A percentile compares a stretch with the other conserved stretches of the same genome.
These are phyloP conservation scores for Ischnus inquisitorius DNA, from an alignment of 2,888 invertebrate genomes.

Conservation along the genomic window DNA sequence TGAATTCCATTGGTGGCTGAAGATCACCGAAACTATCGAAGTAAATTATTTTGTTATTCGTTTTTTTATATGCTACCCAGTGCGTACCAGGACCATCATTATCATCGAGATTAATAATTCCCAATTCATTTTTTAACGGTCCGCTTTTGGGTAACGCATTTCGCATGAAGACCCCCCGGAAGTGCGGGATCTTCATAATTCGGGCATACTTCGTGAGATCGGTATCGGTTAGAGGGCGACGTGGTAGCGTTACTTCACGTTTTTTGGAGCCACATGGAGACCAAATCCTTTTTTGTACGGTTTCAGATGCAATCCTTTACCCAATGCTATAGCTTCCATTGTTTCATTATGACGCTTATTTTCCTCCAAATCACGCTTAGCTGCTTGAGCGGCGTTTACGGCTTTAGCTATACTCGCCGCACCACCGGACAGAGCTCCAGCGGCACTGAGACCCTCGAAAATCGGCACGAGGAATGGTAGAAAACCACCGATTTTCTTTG, in stretches of 20 bases:
- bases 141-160: constrained; percentile 63
- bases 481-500: constrained; percentile 16
- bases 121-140: constrained; percentile 61
- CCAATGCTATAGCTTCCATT: constrained; percentile 74
- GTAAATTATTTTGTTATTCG: constrained; percentile 45
- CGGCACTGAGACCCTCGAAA: constrained; percentile 38
- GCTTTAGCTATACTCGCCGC: constrained; percentile 72
- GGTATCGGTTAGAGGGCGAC: constrained; percentile 71
- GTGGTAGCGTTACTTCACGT: constrained; percentile 64
- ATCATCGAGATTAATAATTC: constrained; percentile 71
- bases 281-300: constrained; percentile 73
- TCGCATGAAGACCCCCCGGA: constrained; percentile 71
- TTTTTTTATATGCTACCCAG: constrained; percentile 70
- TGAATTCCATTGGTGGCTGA: constrained; percentile 48
- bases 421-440: constrained; percentile 43
- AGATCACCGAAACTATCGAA: constrained; percentile 71
- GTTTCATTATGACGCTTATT: constrained; percentile 74
- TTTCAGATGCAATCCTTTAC: constrained; percentile 72
- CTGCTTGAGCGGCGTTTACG: constrained; percentile 71
- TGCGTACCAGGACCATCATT: constrained; percentile 68
- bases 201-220: constrained; percentile 65
- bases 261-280: constrained; percentile 66
- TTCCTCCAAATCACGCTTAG: constrained; percentile 72
- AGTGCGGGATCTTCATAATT: constrained; percentile 67
- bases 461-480: constrained; percentile 31